Base-by-base conservation (phyloP, 2,113 vertebrate species). In the Manacus vitellinus region DNA sequence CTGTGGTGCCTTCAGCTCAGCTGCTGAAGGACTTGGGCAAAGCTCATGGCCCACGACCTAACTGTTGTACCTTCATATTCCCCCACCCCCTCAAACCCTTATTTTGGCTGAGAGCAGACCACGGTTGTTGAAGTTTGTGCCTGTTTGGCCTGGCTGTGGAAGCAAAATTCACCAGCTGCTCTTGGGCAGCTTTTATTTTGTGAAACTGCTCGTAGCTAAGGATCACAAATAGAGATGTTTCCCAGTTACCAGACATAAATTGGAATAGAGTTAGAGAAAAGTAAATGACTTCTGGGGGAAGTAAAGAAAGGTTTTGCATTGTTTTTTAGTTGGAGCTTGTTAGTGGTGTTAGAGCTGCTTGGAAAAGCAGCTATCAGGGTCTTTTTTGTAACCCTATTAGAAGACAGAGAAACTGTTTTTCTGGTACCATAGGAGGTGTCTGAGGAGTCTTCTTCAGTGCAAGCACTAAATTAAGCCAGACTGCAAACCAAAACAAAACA, bases 31-130 rank as follows among this genome's bases (percentile, higher is more conserved):
- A 13, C 56, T 3, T 14, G 21, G 44, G 41, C 35, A 65, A 33
- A 79, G 46, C 33, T 12, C 12, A 2, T 13, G 22, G 47, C 22
- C 4, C 44, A 12, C 6, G 6, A 14, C 24, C 5, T 2, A 17
- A 51, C 35, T 67, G 21, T 33, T 52, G 49, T 23, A 18, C 37
- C 33, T 67, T 35, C 14, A 25, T 39, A 30, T 22, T 8, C 20
- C 3, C 5, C 4, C 39, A 35, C 10, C 6, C 18, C 15, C 9
- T 8, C 0, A 1, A 2, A 4, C 33, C 24, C 10, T 5, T 49
- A 7, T 70, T 56, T 15, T 78, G 44, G 8, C 39, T 18, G 41
- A 54, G 9, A 8, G 8, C 46, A 52, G 43, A 2, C 5, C 3
- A 0, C 3, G 20, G 39, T 54, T 62, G n/a, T 12, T 16, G 24